phyloP scores from a whole-genome alignment of 2,797 vertebrate genomes.

The Anguilla marmorata region DNA sequence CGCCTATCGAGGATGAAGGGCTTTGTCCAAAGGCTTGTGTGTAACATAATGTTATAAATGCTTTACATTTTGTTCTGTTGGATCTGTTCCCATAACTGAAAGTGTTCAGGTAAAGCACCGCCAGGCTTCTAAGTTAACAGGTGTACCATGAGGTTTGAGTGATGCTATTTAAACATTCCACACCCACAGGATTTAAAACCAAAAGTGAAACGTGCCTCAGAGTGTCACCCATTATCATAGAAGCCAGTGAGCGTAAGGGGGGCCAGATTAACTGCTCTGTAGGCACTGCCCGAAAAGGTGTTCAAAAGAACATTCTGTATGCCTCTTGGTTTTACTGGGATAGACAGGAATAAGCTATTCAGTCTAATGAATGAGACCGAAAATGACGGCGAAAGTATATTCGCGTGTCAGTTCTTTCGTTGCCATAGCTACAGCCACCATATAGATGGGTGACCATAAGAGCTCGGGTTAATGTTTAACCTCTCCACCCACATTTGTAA shows the following conservation, averaged over 20 bases:
- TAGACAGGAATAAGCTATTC: background rate
- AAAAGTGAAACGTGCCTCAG: slow-evolving; percentile 3
- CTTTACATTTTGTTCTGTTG: background rate
- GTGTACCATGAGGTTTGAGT: background rate
- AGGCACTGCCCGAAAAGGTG: background rate
- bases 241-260: background rate
- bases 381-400: slow-evolving; percentile 65
- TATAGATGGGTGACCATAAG: slow-evolving; percentile 78
- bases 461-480: slow-evolving; percentile 86
- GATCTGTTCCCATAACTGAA: background rate
- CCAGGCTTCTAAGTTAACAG: background rate
- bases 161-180: slow-evolving; percentile 3
- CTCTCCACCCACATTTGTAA: slow-evolving; percentile 83
- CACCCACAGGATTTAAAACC: slow-evolving; percentile 8
- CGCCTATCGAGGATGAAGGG: too few relatives aligned
- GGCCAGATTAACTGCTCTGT: background rate
- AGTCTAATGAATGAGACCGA: slow-evolving; percentile 37
- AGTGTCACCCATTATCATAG: background rate
- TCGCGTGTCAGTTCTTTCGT: slow-evolving; percentile 71
- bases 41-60: background rate
- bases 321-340: background rate
- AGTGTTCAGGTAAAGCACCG: background rate
- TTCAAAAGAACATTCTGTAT: background rate
- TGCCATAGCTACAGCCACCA: slow-evolving; percentile 76
- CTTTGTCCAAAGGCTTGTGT: background rate